phyloP scores from a whole-genome alignment of 2,797 vertebrate species.

The Rhinogobio ventralis region DNA sequence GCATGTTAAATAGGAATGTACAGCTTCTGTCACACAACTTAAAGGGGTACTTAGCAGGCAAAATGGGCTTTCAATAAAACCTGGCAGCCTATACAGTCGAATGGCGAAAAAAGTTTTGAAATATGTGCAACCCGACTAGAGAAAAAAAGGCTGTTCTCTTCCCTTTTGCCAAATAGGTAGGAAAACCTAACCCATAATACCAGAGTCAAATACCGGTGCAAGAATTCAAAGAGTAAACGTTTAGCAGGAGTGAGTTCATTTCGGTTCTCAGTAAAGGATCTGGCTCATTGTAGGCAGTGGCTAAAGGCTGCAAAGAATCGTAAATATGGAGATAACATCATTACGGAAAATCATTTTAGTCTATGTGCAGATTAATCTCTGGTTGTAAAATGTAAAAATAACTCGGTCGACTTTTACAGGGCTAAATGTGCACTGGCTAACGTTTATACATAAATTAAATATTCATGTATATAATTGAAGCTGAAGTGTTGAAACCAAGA shows the following conservation, averaged over 20 bases:
- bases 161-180: no score
- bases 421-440: background rate
- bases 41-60: background rate
- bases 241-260: no score
- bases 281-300: no score
- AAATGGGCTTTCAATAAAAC: background rate
- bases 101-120: no score
- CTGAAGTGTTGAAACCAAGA: background rate
- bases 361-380: background rate
- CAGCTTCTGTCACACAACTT: background rate
- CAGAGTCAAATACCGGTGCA: no score
- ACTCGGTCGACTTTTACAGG: background rate
- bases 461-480: background rate
- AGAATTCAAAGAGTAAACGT: no score
- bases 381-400: background rate
- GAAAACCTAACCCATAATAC: no score
- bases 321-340: no score
- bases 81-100: no score
- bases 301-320: no score
- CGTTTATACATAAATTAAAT: background rate
- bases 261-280: no score
- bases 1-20: background rate
- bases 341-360: background rate
- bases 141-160: no score
- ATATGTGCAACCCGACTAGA: background rate